These are phyloP conservation scores for Madoqua kirkii DNA, from an alignment of 2,113 vertebrate genomes.

Conservation along the genomic window DNA sequence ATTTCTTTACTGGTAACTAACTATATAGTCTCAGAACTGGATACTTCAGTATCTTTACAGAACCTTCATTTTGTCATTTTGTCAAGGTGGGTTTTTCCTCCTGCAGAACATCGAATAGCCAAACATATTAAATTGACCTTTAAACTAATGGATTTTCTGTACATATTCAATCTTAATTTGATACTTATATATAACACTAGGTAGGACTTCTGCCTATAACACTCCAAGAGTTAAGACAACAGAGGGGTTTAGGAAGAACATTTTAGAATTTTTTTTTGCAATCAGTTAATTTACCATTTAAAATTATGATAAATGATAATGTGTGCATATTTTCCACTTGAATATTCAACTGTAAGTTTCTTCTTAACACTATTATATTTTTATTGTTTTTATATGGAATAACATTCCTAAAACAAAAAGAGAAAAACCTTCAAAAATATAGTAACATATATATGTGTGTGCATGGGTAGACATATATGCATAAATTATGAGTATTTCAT, in stretches of 20 bases:
- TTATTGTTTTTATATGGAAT: slow-evolving; percentile 71
- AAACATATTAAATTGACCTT: not conserved
- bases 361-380: slow-evolving; percentile 69
- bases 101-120: not conserved
- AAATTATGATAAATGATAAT: slow-evolving; percentile 76
- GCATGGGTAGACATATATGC: not conserved
- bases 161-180: slow-evolving; percentile 22
- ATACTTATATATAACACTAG: slow-evolving; percentile 62
- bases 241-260: not conserved
- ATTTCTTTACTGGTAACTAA: not conserved
- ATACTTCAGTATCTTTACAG: not conserved
- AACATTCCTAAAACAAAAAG: slow-evolving; percentile 71
- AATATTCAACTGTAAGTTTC: slow-evolving; percentile 41
- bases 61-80: slow-evolving; percentile 2
- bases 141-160: not conserved
- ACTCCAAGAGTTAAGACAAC: not conserved
- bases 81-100: not conserved
- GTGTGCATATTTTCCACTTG: slow-evolving; percentile 74
- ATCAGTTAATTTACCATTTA: slow-evolving; percentile 60
- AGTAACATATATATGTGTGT: not conserved
- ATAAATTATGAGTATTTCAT: not conserved
- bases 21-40: not conserved
- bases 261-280: not conserved
- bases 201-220: not conserved
- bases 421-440: not conserved